A percentile compares a stretch with the other conserved stretches of the same genome.
phyloP scores from a whole-genome alignment of 2,797 vertebrate genomes.

The Masticophis lateralis region DNA sequence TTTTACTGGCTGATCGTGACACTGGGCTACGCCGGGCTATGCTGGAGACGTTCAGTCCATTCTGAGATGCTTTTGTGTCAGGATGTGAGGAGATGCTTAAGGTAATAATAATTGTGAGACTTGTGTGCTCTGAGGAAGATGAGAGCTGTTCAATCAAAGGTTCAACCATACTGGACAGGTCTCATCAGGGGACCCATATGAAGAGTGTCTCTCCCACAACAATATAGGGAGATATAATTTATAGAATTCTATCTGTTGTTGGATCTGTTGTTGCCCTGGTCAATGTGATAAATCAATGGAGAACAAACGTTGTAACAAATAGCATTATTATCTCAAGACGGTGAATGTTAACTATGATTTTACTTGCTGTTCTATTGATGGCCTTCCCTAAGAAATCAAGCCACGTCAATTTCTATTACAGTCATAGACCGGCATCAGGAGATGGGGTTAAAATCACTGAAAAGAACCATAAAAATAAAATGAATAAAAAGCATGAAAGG shows the following conservation, averaged over 20 bases:
- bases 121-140: not conserved
- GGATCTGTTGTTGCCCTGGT: not conserved
- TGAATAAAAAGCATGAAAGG: not conserved
- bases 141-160: not conserved
- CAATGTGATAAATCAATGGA: not conserved
- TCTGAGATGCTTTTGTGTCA: not conserved
- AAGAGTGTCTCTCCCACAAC: not conserved
- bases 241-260: no score
- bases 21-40: not conserved
- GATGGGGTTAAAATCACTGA: not conserved
- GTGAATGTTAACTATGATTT: accelerated
- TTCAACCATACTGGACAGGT: not conserved
- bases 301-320: not conserved
- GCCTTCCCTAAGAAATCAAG: not conserved
- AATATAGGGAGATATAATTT: not conserved
- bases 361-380: not conserved
- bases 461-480: not conserved
- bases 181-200: not conserved
- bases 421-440: not conserved
- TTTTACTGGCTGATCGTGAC: not conserved
- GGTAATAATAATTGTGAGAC: not conserved
- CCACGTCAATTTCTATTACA: not conserved
- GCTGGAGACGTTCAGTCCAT: accelerated
- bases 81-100: not conserved
- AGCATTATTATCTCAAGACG: accelerated